Evolutionary conservation across 2,888 invertebrate genomes (phyloP), one percentile per base, ranked within the genome.

Genomic region (Deilephila elpenor): DNA sequence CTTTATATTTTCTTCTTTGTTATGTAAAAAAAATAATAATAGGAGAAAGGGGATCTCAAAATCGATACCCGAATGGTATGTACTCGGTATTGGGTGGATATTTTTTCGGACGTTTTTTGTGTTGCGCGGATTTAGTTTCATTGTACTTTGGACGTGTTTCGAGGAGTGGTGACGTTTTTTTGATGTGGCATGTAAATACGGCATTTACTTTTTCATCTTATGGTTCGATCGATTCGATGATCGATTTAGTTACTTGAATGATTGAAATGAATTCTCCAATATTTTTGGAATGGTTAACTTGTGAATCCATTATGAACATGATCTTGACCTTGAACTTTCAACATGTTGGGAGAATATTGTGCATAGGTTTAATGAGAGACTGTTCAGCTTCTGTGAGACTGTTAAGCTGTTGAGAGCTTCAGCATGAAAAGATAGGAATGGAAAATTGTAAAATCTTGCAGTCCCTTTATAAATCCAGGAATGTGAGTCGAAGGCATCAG

Each of bases 21-120:
- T 94, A 93, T 93, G 93, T 93, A 93, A 93, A 93, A 93, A 82
- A 93, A 93, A 91, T 88, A 91, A 91, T 91, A 93, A 93, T 93
- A 89, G 85, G 88, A 90, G 92, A 93, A 93, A 93, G 93, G 94
- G 94, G 93, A 91, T 89, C 88, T 87, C 80, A 90, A 92, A 93
- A 94, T 94, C 94, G 90, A 94, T 94, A 93, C 86, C 88, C 88
- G 84, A 91, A 90, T 88, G 88, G 88, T 89, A 88, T 89, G 88
- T 89, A 89, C 84, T 84, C 77, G 83, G 78, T 80, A 84, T 83
- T 80, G 80, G 77, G 77, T 77, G 74, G 78, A 77, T 44, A 44
- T 75, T 80, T 82, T 80, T 82, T 79, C 74, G 73, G 78, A 74
- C 67, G 71, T 77, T 79, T 77, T 77, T 78, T 79, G 75, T 71